phyloP scores from a whole-genome alignment of 2,888 invertebrate species.

The Euspilapteryx auroguttella region DNA sequence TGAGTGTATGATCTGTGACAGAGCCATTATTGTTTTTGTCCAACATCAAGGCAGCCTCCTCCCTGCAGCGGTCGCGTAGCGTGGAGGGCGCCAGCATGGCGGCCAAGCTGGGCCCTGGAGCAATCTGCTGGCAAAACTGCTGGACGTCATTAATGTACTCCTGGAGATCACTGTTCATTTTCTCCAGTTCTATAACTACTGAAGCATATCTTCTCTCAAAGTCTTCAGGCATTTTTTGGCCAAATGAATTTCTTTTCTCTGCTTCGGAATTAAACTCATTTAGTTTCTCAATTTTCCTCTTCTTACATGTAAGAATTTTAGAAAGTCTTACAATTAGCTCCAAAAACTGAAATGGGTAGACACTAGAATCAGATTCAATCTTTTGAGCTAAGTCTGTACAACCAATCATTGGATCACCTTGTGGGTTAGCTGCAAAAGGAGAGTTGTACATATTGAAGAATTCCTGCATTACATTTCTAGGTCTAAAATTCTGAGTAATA shows the following conservation, averaged over 20 bases:
- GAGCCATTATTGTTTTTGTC: constrained; percentile 68
- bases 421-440: constrained; percentile 25
- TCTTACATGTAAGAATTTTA: constrained; percentile 83
- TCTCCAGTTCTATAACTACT: constrained; percentile 85
- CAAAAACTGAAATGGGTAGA: constrained; percentile 82
- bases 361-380: constrained; percentile 41
- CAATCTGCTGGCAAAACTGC: constrained; percentile 80
- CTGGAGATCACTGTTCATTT: constrained; percentile 86
- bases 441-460: constrained; percentile 45
- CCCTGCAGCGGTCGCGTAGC: constrained; percentile 82
- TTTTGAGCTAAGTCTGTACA: constrained; percentile 43
- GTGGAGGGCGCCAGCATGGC: constrained; percentile 89
- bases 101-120: constrained; percentile 82
- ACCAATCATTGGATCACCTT: constrained; percentile 74
- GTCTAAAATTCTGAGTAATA: constrained; percentile 79
- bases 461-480: constrained; percentile 65
- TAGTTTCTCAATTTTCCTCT: constrained; percentile 75
- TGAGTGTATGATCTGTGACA: constrained; percentile 65
- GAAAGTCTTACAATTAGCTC: constrained; percentile 86
- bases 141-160: constrained; percentile 85
- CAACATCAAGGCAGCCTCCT: constrained; percentile 82
- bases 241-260: constrained; percentile 82
- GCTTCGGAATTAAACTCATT: constrained; percentile 89
- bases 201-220: constrained; percentile 91
- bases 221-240: constrained; percentile 77